Percentiles rank a stretch among this genome's conserved stretches.
phyloP scores from a whole-genome alignment of 2,888 invertebrate species.

The Unio pictorum region DNA sequence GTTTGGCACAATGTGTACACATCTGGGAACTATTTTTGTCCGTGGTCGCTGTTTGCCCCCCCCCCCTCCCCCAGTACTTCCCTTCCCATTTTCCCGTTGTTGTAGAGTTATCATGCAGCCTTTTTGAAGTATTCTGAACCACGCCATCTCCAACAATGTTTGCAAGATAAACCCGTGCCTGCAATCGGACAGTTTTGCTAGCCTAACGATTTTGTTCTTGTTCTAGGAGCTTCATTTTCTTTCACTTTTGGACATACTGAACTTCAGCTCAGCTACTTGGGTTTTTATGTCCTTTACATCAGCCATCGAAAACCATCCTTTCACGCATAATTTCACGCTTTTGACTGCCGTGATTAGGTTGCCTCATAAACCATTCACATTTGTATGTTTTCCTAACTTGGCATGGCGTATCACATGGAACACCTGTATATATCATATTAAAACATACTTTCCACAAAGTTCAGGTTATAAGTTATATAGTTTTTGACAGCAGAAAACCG shows the following conservation, averaged over 20 bases:
- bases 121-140: too few relatives aligned
- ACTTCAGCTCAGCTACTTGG: background rate
- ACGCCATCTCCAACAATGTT: too few relatives aligned
- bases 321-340: background rate
- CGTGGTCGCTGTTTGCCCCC: too few relatives aligned
- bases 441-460: background rate
- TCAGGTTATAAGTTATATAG: background rate
- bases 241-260: background rate
- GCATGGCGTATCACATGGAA: background rate
- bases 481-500: background rate
- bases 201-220: background rate
- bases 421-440: background rate
- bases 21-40: too few relatives aligned
- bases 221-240: too few relatives aligned
- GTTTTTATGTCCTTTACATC: background rate
- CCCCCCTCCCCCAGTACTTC: too few relatives aligned
- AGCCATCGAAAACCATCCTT: background rate
- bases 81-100: too few relatives aligned
- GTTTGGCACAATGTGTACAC: too few relatives aligned
- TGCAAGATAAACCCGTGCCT: background rate
- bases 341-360: too few relatives aligned
- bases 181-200: background rate
- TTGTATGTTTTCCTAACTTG: background rate
- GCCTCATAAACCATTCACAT: too few relatives aligned
- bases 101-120: too few relatives aligned